Base-by-base conservation (phyloP, 2,113 vertebrate species). In the Pachypanchax playfairii region DNA sequence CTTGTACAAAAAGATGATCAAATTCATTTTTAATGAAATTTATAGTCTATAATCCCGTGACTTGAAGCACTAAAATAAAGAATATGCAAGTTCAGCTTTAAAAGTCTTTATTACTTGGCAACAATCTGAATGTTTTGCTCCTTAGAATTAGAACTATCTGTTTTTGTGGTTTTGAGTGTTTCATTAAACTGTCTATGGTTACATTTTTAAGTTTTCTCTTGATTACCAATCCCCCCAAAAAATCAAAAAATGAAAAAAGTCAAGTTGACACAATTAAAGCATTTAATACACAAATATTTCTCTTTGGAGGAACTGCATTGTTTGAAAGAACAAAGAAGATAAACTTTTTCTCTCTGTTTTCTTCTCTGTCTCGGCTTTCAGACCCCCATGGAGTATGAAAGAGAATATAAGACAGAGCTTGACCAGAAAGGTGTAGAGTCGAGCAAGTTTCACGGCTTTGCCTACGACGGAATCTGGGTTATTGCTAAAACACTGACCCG, bases 391-490 rank as follows among this genome's bases (percentile, higher is more conserved):
- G 96, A 99, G 43, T 99, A 99, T 5, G 97, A 98, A 87, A 89
- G 87, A 58, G 97, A 99, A 69, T 99, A 99, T 80, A 94, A 94
- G 79, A 92, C 86, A 24, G 95, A 95, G 82, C 92, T 96, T 3
- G 93, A 93, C 17, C 95, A 95, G 50, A 92, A 93, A 80, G 91
- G 92, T 6, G 95, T 96, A 48, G 96, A 98, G 65, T 80, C 97
- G 82, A 98, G 97, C 87, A 99, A 99, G 89, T 99, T 98, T 85
- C 97, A 99, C 3, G 97, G 97, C 61, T 99, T 97, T 21, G 97
- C 97, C 59, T 99, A 99, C 4, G 97, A 99, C 2, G 97, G 97
- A 81, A 99, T 99, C 90, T 99, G 97, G 97, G 97, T 99, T 67
- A 99, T 99, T 33, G 97, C 97, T 20, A 96, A 94, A 87, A 98